Evolutionary conservation across 1,140 invertebrate genomes (phyloP).

Genomic region (Drosophila mauritiana): DNA sequence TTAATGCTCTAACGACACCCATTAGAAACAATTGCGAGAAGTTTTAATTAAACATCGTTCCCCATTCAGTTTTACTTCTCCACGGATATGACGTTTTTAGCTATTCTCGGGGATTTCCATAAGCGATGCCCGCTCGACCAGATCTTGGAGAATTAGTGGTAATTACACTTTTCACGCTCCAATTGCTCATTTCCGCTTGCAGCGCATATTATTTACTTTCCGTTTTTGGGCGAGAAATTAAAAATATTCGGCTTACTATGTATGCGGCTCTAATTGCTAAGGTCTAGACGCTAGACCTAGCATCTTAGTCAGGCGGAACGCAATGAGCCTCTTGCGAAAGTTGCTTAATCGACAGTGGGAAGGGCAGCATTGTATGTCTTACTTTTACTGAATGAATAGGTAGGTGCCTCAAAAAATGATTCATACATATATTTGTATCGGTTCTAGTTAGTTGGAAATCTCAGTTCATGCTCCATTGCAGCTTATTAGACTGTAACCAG

Average conservation of each 20-base stretch:
- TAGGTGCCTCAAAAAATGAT: constrained; percentile 4
- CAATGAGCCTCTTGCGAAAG: constrained; percentile 23
- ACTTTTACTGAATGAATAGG: constrained; percentile 8
- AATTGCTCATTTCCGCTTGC: constrained; percentile 74
- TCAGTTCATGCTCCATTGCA: constrained; percentile 11
- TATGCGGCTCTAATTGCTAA: constrained; percentile 13
- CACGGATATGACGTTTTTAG: constrained; percentile 12
- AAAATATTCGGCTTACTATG: constrained; percentile 27
- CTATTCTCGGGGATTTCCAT: constrained; percentile 54
- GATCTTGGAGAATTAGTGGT: constrained; percentile 57
- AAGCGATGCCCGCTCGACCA: constrained; percentile 48
- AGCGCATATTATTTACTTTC: constrained; percentile 36
- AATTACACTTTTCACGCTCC: constrained; percentile 77
- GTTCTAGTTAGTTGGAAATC: neutral
- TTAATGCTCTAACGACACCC: constrained; percentile 76
- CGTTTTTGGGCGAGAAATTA: constrained; percentile 49
- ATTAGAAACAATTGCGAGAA: constrained; percentile 82
- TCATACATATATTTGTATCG: constrained; percentile 11
- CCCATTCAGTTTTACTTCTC: constrained; percentile 44
- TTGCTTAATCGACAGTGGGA: constrained; percentile 18
- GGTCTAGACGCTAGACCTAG: constrained; percentile 24
- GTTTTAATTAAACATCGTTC: constrained; percentile 77
- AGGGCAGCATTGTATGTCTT: neutral
- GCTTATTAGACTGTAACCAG: neutral
- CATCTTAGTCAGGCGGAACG: constrained; percentile 41